Evolutionary conservation across 1,140 invertebrate genomes (phyloP).

Genomic region (Thereuonema tuberculata): DNA sequence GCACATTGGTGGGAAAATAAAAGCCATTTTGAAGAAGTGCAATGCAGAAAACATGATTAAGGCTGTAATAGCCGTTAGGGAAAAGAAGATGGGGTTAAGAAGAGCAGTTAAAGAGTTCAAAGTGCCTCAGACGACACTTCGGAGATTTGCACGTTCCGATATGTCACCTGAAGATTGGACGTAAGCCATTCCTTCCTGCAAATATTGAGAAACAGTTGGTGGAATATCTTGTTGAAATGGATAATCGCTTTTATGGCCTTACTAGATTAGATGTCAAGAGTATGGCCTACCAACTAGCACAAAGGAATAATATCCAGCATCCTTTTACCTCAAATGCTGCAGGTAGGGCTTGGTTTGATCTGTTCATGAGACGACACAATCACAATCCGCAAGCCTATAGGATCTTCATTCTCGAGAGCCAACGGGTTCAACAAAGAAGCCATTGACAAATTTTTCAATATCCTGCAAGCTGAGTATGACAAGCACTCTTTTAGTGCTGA

Average conservation of each 20-base stretch:
- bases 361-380: slow-evolving; percentile 34
- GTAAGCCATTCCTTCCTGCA: not conserved
- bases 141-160: not conserved
- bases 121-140: not conserved
- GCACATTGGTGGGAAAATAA: not conserved
- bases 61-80: not conserved
- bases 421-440: slow-evolving; percentile 38
- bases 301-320: slow-evolving; percentile 25
- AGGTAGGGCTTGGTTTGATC: slow-evolving; percentile 33
- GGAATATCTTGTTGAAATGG: not conserved
- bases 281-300: slow-evolving; percentile 29
- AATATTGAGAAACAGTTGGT: not conserved
- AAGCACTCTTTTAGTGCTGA: slow-evolving; percentile 10
- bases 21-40: not conserved
- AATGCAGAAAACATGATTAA: not conserved
- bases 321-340: slow-evolving; percentile 28
- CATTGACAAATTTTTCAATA: slow-evolving; percentile 28
- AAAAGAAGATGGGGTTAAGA: not conserved
- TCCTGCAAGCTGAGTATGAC: slow-evolving; percentile 20
- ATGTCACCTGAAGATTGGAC: not conserved
- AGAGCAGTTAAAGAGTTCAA: not conserved
- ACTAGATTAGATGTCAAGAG: slow-evolving; percentile 25
- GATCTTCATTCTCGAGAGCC: slow-evolving; percentile 32
- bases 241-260: slow-evolving; percentile 4
- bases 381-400: slow-evolving; percentile 30